Evolutionary conservation across 2,113 vertebrate genomes (phyloP), one percentile per base, ranked within the genome.

Genomic region (Dicentrarchus labrax): DNA sequence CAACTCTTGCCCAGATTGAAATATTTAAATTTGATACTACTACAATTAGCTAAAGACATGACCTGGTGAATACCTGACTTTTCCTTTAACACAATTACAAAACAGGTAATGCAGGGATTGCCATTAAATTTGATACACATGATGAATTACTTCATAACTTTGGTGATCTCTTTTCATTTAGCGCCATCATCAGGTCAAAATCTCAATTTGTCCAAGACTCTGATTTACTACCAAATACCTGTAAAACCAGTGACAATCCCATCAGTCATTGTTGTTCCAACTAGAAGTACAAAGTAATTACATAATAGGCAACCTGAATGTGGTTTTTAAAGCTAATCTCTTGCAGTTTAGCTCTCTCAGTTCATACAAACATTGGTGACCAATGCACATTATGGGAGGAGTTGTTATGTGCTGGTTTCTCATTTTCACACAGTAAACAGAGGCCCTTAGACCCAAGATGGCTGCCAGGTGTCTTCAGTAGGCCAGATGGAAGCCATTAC

Each of bases 401-500:
- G 75, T 16, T 67, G 76, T 84, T 71, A 67, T 82, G 70, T 48
- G 38, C 65, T 56, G 66, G 41, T 91, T 86, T 83, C 79, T 87
- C 65, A 69, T 89, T 90, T 84, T 89, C 82, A 91, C 84, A 83
- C 84, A 71, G 76, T 91, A 88, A 92, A 91, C 70, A 86, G 72
- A 72, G 77, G 74, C 83, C 36, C 83, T 87, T 83, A 80, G 70
- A 79, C 76, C 86, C 85, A 90, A 91, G 81, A 89, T 91, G 90
- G 92, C 87, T 93, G 83, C 86, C 94, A 95, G 86, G 82, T 92
- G 95, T 90, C 88, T 89, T 43, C 68, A 73, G 66, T 84, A 36
- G 68, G 92, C 83, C 95, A 96, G 88, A 94, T 96, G 94, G 95
- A 94, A 94, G 78, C 74, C 82, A 93, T 96, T 95, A 94, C 54